Percentiles rank a stretch among this genome's conserved stretches.
phyloP scores from a whole-genome alignment of 2,113 vertebrate species.

The Odontophorus gujanensis region DNA sequence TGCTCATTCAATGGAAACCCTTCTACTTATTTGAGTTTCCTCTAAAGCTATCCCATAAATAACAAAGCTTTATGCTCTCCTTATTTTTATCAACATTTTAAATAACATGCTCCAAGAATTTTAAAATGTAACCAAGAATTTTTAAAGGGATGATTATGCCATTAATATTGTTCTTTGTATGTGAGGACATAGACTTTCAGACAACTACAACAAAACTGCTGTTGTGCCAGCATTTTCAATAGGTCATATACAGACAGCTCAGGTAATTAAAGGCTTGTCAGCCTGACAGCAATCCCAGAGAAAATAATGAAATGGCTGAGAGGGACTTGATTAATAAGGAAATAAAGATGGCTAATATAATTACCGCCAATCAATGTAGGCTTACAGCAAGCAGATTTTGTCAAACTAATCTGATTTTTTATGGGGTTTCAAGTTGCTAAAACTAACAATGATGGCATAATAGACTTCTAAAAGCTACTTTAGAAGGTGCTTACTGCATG shows the following conservation, averaged over 20 bases:
- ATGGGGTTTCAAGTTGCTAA: constrained; percentile 35
- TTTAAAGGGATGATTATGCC: background rate
- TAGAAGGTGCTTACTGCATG: background rate
- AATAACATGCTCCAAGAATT: background rate
- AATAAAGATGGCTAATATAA: constrained; percentile 56
- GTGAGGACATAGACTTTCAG: background rate
- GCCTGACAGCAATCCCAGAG: constrained; percentile 18
- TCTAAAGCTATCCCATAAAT: background rate
- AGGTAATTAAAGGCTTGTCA: constrained; percentile 38
- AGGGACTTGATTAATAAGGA: constrained; percentile 59
- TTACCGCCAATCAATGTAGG: constrained; percentile 16
- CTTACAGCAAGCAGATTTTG: constrained; percentile 28
- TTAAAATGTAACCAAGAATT: background rate
- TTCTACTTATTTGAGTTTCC: background rate
- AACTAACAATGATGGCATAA: constrained; percentile 45
- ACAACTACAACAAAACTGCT: background rate
- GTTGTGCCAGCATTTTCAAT: background rate
- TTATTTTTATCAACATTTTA: background rate
- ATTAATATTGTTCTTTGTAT: background rate
- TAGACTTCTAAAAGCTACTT: constrained; percentile 38
- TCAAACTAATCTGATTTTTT: constrained; percentile 57
- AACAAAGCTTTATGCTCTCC: background rate
- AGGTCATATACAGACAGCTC: background rate
- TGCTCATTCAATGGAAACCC: background rate
- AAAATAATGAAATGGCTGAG: constrained; percentile 56